Evolutionary conservation across 2,888 invertebrate genomes (phyloP).

Genomic region (Buathra laborator): DNA sequence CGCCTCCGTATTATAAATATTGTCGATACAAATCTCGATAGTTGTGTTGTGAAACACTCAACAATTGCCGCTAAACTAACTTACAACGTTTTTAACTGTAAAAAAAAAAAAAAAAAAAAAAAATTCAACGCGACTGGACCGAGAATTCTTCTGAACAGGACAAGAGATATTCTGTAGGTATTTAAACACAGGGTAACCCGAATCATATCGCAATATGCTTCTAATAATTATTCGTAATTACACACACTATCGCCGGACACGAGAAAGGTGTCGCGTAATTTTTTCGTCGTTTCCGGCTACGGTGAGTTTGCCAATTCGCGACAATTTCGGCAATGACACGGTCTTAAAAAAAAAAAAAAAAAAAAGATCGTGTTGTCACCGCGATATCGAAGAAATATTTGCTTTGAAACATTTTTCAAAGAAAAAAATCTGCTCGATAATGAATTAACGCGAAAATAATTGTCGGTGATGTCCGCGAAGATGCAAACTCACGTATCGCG

Average conservation of each 20-base stretch:
- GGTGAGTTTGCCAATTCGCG: conserved; percentile 26
- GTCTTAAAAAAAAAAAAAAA: not conserved
- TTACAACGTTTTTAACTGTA: conserved; percentile 2
- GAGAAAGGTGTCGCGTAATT: conserved; percentile 53
- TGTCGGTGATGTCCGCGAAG: not conserved
- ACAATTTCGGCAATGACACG: not conserved
- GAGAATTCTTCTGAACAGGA: conserved; percentile 67
- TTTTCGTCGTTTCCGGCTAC: conserved; percentile 14
- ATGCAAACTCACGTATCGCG: conserved; percentile 28
- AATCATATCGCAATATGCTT: conserved; percentile 82
- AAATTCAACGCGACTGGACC: conserved; percentile 50
- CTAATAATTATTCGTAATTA: conserved; percentile 72
- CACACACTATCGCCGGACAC: conserved; percentile 57
- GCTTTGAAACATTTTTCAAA: not conserved
- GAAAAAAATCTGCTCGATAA: not conserved
- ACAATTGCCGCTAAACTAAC: conserved; percentile 41
- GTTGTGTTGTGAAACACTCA: conserved; percentile 57
- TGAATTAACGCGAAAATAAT: conserved; percentile 7
- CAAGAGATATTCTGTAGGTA: conserved; percentile 77
- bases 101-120: not conserved
- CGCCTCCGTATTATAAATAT: conserved; percentile 43
- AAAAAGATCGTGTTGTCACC: not conserved
- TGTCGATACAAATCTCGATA: conserved; percentile 53
- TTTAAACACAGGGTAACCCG: conserved; percentile 81
- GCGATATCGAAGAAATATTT: not conserved